Evolutionary conservation across 2,888 invertebrate species (phyloP).

Genomic region (Oscheius sp.): DNA sequence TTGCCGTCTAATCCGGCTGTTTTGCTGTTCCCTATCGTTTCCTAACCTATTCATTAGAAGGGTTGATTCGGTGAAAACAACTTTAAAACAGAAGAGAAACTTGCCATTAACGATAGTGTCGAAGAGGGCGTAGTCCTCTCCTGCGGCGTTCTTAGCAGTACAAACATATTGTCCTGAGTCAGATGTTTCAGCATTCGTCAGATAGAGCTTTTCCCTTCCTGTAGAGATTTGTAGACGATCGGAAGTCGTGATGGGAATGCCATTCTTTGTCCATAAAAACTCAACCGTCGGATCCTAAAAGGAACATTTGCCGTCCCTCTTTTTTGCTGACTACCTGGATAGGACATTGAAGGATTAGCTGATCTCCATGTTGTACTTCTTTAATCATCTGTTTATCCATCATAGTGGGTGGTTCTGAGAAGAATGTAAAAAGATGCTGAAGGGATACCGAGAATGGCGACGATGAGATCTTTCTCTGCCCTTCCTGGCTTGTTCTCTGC

Average conservation of each 20-base stretch:
- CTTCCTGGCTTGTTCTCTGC: constrained; percentile 76
- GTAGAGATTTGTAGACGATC: constrained; percentile 55
- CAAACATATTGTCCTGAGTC: constrained; percentile 76
- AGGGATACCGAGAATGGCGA: constrained; percentile 76
- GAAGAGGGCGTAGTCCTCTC: constrained; percentile 75
- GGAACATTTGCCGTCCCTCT: neutral
- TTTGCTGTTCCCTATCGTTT: neutral
- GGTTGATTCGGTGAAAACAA: neutral
- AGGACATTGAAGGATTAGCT: constrained; percentile 73
- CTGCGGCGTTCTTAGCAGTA: constrained; percentile 78
- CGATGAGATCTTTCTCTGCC: constrained; percentile 73
- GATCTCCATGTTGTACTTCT: constrained; percentile 74
- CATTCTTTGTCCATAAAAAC: constrained; percentile 61
- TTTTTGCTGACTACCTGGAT: constrained; percentile 36
- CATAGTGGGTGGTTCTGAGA: constrained; percentile 60
- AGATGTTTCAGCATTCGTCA: constrained; percentile 66
- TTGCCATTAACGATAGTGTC: constrained; percentile 73
- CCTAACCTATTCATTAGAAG: constrained; percentile 14
- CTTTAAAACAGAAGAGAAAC: constrained; percentile 7
- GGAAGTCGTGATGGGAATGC: constrained; percentile 47
- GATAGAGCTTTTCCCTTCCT: constrained; percentile 57
- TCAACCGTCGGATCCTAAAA: constrained; percentile 59
- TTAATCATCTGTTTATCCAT: constrained; percentile 14
- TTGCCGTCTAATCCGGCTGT: constrained; percentile 15
- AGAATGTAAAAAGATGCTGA: neutral